These are phyloP conservation scores for Listronotus bonariensis DNA, from an alignment of 1,140 invertebrate species.

Conservation along the genomic window DNA sequence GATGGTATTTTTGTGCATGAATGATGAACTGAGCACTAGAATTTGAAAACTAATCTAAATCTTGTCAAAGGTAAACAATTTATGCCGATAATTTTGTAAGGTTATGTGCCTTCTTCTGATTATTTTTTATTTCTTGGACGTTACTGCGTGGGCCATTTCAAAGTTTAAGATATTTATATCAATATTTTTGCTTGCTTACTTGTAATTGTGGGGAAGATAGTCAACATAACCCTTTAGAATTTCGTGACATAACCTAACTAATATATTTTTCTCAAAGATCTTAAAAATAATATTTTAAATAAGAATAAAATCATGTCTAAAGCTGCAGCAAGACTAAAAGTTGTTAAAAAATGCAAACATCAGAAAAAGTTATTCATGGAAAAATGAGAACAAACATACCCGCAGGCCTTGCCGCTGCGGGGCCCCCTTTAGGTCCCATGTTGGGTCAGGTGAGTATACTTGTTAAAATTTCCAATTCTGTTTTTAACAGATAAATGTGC, in stretches of 20 bases:
- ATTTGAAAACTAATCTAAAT: conserved; percentile 8
- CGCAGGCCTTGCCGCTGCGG: conserved; percentile 82
- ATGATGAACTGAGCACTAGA: conserved; percentile 15
- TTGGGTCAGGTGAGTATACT: conserved; percentile 77
- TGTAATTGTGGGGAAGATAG: too few species aligned
- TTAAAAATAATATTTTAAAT: too few species aligned
- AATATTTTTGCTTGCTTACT: too few species aligned
- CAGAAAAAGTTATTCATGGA: conserved; percentile 76
- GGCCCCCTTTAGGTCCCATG: conserved; percentile 89
- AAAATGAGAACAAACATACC: conserved; percentile 80
- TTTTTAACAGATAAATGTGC: not conserved
- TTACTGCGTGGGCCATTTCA: too few species aligned
- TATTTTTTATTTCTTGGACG: too few species aligned
- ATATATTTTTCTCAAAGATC: too few species aligned
- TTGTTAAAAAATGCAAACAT: conserved; percentile 64
- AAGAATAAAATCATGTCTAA: conserved; percentile 69
- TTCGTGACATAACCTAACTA: too few species aligned
- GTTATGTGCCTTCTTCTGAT: not conserved
- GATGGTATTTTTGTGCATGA: conserved; percentile 5
- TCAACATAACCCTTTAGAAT: too few species aligned
- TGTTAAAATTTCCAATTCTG: not conserved
- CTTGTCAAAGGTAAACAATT: not conserved
- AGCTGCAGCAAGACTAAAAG: conserved; percentile 66
- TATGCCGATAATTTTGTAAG: conserved; percentile 7
- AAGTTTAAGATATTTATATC: too few species aligned